Base-by-base conservation (phyloP, 1,140 invertebrate genomes). In the Drosophila yakuba region DNA sequence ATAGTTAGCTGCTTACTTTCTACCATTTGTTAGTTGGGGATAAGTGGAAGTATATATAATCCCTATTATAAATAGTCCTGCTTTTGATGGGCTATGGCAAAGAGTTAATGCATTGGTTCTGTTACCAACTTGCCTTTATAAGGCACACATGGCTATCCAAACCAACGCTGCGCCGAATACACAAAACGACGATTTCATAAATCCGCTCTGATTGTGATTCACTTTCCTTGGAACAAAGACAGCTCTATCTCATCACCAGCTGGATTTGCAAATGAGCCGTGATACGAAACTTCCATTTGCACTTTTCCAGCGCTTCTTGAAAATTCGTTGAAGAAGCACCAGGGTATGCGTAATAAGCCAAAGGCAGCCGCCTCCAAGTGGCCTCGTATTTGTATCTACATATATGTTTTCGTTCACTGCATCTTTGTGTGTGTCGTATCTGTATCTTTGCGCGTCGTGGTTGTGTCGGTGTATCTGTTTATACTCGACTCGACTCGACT, bases 401-500 rank as follows among this genome's bases (percentile, higher is more conserved):
- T 35, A 4, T 35, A 7, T 32, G 43, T 43, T 20, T 43, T 32
- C 35, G 47, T 35, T 44, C 39, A 28, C 25, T 17, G 48, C 15
- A 32, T 50, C 25, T 15, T 32, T 36, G 25, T 17, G 2, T 14
- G 32, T 10, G 32, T 15, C 32, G 51, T 43, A 15, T 47, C 3
- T 35, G 20, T 48, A 17, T 32, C 7, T 50, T 28, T 54, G 35
- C 39, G n/a, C 35, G 36, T n/a, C 7, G 32, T 32, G 7, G 32
- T 1, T 32, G 32, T 32, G 8, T 32, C 32, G 32, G 32, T 67
- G 64, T 68, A 66, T 74, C 78, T 80, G 81, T 55, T 73, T 74
- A 55, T 63, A 43, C 20, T 58, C 41, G 14, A 17, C 15, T 44
- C 15, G 55, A 17, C 15, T 58, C 41, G 14, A 17, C 15, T 44